Percentiles rank a stretch among this genome's conserved stretches.
phyloP scores from a whole-genome alignment of 2,113 vertebrate species.

The Calyptomena viridis region DNA sequence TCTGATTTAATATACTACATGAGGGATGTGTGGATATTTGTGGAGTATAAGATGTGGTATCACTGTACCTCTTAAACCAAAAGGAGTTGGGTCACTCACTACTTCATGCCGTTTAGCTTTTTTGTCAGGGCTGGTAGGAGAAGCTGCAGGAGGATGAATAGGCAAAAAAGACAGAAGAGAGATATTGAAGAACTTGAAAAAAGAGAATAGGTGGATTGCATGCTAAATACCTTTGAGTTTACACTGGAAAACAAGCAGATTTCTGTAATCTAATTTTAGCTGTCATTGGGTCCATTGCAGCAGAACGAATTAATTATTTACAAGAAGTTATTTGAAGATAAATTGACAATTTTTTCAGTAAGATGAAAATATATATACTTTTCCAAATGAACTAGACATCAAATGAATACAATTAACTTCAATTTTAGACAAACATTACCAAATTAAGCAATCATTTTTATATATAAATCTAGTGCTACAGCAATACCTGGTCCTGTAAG shows the following conservation, averaged over 20 bases:
- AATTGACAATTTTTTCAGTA: background rate
- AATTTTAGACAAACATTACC: background rate
- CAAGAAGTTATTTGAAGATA: background rate
- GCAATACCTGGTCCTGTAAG: conserved; percentile 77
- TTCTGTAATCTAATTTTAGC: background rate
- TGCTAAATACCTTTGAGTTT: conserved; percentile 62
- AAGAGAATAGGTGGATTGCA: conserved; percentile 32
- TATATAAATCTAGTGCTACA: conserved; percentile 24
- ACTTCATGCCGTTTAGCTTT: conserved; percentile 93
- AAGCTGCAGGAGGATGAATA: conserved; percentile 79
- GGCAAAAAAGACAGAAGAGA: conserved; percentile 62
- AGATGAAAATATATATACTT: background rate
- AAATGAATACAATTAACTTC: background rate
- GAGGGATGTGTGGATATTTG: background rate
- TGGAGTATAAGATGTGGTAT: background rate
- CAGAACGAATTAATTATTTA: background rate
- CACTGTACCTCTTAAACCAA: conserved; percentile 93
- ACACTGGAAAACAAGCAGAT: conserved; percentile 27
- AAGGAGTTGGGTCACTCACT: conserved; percentile 95
- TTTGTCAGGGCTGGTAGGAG: conserved; percentile 92
- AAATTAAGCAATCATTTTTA: background rate
- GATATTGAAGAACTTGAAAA: conserved; percentile 44
- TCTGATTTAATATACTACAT: background rate
- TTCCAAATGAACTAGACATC: background rate
- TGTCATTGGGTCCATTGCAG: background rate